phyloP scores from a whole-genome alignment of 1,140 invertebrate genomes.

The Tachypleus tridentatus region DNA sequence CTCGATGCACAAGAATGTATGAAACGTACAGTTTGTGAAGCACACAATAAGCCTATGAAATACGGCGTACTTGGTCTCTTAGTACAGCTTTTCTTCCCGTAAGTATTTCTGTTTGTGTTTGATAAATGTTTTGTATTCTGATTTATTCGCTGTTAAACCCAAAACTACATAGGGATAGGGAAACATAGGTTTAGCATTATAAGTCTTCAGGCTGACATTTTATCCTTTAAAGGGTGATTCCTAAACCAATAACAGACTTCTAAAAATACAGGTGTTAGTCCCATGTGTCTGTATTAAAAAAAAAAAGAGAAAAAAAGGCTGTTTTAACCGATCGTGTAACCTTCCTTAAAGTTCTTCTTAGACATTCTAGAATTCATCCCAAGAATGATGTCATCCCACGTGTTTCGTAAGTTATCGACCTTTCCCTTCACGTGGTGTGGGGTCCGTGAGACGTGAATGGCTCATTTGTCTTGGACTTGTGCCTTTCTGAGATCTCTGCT shows the following conservation, averaged over 20 bases:
- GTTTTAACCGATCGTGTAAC: too few species aligned
- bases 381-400: too few species aligned
- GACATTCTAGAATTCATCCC: too few species aligned
- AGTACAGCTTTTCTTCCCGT: slow-evolving; percentile 31
- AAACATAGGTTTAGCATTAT: neutral
- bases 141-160: neutral
- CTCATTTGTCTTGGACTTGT: too few species aligned
- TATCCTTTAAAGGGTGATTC: neutral
- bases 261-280: too few species aligned
- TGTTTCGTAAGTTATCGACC: too few species aligned
- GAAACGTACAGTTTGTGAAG: slow-evolving; percentile 29
- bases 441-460: too few species aligned
- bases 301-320: too few species aligned
- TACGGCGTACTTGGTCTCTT: slow-evolving; percentile 28
- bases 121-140: neutral
- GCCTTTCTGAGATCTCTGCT: too few species aligned
- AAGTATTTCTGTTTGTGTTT: slow-evolving; percentile 16
- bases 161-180: neutral
- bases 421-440: too few species aligned
- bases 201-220: neutral
- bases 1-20: slow-evolving; percentile 29
- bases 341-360: too few species aligned
- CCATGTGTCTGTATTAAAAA: too few species aligned
- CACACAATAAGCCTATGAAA: slow-evolving; percentile 29
- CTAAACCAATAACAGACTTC: neutral